These are phyloP conservation scores for Sebastolobus alascanus DNA, from an alignment of 2,797 vertebrate species.

Conservation along the genomic window DNA sequence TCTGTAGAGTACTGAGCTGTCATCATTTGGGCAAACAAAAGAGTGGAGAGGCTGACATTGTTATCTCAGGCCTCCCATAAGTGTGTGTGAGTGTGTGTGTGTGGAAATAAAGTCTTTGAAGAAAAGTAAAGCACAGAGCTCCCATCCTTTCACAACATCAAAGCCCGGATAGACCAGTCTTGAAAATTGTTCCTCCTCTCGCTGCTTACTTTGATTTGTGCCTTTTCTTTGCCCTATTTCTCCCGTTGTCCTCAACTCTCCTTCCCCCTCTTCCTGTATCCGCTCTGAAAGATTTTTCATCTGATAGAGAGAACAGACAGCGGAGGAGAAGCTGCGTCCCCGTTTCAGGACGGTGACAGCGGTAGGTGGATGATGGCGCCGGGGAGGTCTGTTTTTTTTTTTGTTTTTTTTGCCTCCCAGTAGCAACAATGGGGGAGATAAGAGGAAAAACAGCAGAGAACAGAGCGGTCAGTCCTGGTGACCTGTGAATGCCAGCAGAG, in stretches of 20 bases:
- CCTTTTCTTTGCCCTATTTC: constrained; percentile 27
- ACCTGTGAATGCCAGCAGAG: constrained; percentile 32
- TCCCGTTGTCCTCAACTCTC: constrained; percentile 22
- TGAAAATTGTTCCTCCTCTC: constrained; percentile 37
- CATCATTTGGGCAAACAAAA: constrained; percentile 43
- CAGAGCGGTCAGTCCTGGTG: constrained; percentile 25
- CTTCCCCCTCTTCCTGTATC: constrained; percentile 1
- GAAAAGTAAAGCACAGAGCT: constrained; percentile 55
- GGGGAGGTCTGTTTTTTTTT: neutral
- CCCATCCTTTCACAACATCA: constrained; percentile 55
- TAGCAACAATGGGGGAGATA: constrained; percentile 12
- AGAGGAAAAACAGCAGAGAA: constrained; percentile 11
- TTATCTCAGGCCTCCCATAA: constrained; percentile 38
- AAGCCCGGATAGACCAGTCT: constrained; percentile 44
- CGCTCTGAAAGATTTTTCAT: constrained; percentile 14
- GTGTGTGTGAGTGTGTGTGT: constrained; percentile 5
- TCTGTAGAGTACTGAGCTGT: constrained; percentile 18
- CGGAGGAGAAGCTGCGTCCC: neutral
- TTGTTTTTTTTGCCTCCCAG: neutral
- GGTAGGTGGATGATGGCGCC: constrained; percentile 11
- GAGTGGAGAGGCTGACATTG: constrained; percentile 14
- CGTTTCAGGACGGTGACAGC: constrained; percentile 26
- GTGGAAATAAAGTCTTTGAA: constrained; percentile 59
- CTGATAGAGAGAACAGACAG: constrained; percentile 14
- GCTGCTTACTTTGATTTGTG: constrained; percentile 49